Conservation (phyloP, 2,113 vertebrate genomes). For the Hemiscyllium ocellatum region DNA sequence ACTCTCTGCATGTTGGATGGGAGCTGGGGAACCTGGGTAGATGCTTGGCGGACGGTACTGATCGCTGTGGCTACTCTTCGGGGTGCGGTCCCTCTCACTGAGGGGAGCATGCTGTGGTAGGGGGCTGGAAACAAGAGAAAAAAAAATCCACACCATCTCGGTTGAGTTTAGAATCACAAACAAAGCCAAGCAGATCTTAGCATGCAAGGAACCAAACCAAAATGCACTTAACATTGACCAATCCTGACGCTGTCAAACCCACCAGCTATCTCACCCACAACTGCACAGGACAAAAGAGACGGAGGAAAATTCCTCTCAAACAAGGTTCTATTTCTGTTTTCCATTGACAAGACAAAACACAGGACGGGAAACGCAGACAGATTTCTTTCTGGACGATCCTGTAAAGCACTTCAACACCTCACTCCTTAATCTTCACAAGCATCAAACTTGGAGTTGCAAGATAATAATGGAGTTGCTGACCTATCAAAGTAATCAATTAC, state of each 20-base stretch:
- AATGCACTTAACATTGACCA: background rate
- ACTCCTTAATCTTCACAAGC: background rate
- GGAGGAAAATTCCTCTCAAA: background rate
- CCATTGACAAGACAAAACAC: background rate
- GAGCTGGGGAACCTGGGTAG: slow-evolving; percentile 71
- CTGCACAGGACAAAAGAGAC: background rate
- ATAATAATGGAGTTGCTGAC: background rate
- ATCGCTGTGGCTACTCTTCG: slow-evolving; percentile 61
- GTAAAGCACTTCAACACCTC: background rate
- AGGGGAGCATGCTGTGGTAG: slow-evolving; percentile 56
- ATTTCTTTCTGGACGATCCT: background rate
- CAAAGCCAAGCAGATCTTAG: background rate
- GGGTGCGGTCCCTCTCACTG: slow-evolving; percentile 51
- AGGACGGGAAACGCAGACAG: background rate
- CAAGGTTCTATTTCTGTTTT: background rate
- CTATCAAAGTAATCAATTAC: background rate
- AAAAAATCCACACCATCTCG: background rate
- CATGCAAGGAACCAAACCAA: background rate
- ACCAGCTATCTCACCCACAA: too few relatives aligned
- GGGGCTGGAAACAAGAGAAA: slow-evolving; percentile 45
- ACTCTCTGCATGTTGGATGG: slow-evolving; percentile 66
- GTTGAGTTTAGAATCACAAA: background rate
- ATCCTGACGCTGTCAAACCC: too few relatives aligned
- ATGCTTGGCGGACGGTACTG: slow-evolving; percentile 72
- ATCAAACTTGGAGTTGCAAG: background rate